Evolutionary conservation across 2,113 vertebrate genomes (phyloP).

Genomic region (Procavia capensis): DNA sequence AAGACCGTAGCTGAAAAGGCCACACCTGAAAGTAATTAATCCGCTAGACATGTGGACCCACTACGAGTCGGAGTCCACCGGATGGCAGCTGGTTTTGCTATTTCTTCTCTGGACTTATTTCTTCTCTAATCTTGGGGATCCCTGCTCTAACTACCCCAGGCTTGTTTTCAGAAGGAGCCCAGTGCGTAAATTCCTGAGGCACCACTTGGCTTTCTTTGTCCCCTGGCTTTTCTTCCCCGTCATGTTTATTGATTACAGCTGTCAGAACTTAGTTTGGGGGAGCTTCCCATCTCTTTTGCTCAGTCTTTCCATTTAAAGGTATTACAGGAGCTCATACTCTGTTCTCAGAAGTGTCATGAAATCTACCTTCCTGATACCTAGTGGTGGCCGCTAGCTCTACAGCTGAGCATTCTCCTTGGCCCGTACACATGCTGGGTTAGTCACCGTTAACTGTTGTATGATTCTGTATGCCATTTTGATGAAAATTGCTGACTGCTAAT

Average conservation of each 20-base stretch:
- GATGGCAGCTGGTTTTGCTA: background rate
- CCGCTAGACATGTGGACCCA: too few relatives aligned
- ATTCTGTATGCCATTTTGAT: background rate
- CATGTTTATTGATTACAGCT: background rate
- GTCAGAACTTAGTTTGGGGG: background rate
- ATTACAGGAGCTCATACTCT: background rate
- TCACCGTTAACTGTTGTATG: background rate
- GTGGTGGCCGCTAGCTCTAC: background rate
- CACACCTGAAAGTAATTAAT: too few relatives aligned
- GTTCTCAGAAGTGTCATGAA: background rate
- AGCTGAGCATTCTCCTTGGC: background rate
- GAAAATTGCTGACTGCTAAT: background rate
- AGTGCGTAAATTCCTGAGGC: background rate
- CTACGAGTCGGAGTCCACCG: background rate
- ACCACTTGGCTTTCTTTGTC: background rate
- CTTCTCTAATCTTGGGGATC: accelerated
- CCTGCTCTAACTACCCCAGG: accelerated
- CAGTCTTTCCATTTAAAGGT: background rate
- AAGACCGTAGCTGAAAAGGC: too few relatives aligned
- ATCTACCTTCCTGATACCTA: background rate
- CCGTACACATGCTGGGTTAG: background rate
- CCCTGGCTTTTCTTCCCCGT: background rate
- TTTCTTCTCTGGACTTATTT: too few relatives aligned
- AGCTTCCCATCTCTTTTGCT: background rate
- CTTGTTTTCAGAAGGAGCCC: background rate